A percentile compares a stretch with the other conserved stretches of the same genome.
phyloP scores from a whole-genome alignment of 2,113 vertebrate species.

The Tyrannus savana region DNA sequence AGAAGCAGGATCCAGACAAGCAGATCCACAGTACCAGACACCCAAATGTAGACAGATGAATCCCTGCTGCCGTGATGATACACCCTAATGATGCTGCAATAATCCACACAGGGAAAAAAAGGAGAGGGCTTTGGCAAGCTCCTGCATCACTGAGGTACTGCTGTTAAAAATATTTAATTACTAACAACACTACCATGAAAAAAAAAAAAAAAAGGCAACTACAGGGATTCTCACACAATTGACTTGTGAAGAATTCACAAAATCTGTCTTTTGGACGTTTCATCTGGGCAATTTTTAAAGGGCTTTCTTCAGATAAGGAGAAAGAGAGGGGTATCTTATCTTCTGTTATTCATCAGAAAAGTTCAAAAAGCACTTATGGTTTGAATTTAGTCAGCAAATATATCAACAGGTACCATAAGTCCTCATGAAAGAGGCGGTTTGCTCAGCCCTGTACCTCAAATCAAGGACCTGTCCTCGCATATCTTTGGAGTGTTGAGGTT shows the following conservation, averaged over 20 bases:
- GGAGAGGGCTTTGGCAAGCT: background rate
- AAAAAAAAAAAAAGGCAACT: background rate
- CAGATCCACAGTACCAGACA: background rate
- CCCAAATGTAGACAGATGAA: background rate
- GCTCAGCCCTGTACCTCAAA: background rate
- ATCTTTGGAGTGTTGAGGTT: background rate
- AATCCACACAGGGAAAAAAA: background rate
- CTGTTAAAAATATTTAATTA: conserved; percentile 21
- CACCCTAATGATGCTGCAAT: background rate
- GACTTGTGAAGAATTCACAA: background rate
- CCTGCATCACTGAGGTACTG: background rate
- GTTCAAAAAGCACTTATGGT: background rate
- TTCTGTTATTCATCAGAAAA: background rate
- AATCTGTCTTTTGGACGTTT: conserved; percentile 23
- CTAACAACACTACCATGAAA: background rate
- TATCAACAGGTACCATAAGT: background rate
- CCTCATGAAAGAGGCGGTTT: background rate
- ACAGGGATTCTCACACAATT: background rate
- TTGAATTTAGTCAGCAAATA: conserved; percentile 9
- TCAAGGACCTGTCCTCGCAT: background rate
- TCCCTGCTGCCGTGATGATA: background rate
- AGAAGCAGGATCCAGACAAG: background rate
- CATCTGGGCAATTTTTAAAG: background rate
- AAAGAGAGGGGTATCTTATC: background rate
- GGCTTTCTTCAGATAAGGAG: background rate